Evolutionary conservation across 2,888 invertebrate genomes (phyloP), one percentile per base, ranked within the genome.

Genomic region (Spodoptera littoralis): DNA sequence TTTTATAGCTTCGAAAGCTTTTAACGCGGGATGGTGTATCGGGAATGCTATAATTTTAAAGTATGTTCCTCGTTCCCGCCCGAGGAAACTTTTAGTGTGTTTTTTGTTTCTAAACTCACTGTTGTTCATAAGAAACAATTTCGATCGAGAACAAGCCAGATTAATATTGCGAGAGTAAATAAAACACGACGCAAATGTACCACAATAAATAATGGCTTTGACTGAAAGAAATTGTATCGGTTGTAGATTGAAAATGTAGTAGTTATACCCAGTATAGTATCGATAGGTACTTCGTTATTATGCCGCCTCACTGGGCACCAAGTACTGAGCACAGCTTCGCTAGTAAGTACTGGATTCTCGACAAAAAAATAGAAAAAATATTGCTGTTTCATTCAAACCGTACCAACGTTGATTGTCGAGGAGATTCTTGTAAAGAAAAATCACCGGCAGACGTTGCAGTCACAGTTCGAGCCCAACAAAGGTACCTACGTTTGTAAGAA

Each of bases 251-350:
- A 49, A 77, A 66, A 70, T 63, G 51, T 66, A 56, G 56, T 59
- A 52, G 68, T 68, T 64, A 62, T 70, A 64, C 71, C 11, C 46
- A 60, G 53, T 73, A 73, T 56, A 74, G 70, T 80, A 82, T 77
- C 66, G 78, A 70, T 65, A 76, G 74, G 73, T 76, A 77, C 78
- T 70, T 79, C 76, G 81, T 83, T 83, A 82, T 85, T 83, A 83
- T 83, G 66, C 77, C 77, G 81, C 73, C 65, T 76, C 84, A 82
- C 73, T 83, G 85, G 77, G 67, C 76, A 74, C 77, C 68, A 73
- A 85, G 80, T 73, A 79, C 79, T 76, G 71, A 76, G 73, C 67
- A 77, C 65, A 67, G 72, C 72, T 80, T 65, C 73, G 47, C 51
- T 63, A 59, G 75, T 76, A 74, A 81, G 79, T 77, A 77, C 81